phyloP scores from a whole-genome alignment of 2,888 invertebrate species.

The Cephus sareptanus region DNA sequence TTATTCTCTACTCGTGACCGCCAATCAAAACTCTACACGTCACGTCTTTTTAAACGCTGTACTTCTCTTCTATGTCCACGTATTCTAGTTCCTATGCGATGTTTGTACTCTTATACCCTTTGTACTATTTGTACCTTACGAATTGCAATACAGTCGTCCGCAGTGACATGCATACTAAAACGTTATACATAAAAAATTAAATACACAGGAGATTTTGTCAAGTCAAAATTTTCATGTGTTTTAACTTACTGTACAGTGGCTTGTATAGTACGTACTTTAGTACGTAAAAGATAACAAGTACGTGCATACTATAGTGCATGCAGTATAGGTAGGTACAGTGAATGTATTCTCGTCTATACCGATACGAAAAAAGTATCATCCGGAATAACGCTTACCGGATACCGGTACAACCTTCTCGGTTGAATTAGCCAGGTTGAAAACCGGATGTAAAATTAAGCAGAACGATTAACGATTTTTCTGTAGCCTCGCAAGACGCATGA shows the following conservation, averaged over 20 bases:
- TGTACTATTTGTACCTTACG: conserved; percentile 65
- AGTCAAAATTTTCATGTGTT: background rate
- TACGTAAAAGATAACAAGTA: background rate
- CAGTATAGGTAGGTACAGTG: background rate
- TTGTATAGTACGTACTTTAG: background rate
- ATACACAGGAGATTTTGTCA: background rate
- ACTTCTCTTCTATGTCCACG: conserved; percentile 63
- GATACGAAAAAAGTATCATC: background rate
- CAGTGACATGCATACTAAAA: conserved; percentile 45
- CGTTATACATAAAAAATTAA: background rate
- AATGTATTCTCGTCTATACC: background rate
- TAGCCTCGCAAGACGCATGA: background rate
- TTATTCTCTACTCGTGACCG: background rate
- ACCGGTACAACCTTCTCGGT: background rate
- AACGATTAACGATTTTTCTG: background rate
- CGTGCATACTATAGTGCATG: background rate
- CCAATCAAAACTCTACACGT: conserved; percentile 30
- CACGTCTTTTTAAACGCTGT: conserved; percentile 46
- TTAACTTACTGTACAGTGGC: background rate
- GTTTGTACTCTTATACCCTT: conserved; percentile 66
- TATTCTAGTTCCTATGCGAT: conserved; percentile 65
- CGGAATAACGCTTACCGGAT: background rate
- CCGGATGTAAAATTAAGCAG: background rate
- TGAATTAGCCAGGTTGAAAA: background rate
- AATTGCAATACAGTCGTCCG: conserved; percentile 66